phyloP scores from a whole-genome alignment of 2,113 vertebrate genomes.

The Notothenia coriiceps region DNA sequence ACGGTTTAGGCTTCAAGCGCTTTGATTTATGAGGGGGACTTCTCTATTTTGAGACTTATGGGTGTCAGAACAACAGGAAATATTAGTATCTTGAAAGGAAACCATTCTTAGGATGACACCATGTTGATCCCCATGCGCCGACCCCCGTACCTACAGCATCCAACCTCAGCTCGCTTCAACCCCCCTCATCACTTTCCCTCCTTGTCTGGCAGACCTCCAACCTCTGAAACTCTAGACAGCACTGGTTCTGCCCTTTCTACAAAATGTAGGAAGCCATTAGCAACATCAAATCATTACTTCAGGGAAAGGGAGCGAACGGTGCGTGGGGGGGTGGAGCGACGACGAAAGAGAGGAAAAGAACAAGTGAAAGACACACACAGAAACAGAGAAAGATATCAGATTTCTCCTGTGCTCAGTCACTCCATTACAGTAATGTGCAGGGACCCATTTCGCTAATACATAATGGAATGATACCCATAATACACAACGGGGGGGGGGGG shows the following conservation, averaged over 20 bases:
- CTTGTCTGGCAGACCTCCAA: conserved; percentile 80
- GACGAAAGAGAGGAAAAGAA: conserved; percentile 46
- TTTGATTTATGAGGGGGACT: conserved; percentile 59
- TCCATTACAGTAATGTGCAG: conserved; percentile 91
- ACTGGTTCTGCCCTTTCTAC: conserved; percentile 88
- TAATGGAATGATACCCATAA: conserved; percentile 78
- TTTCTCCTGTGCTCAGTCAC: conserved; percentile 90
- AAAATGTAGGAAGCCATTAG: conserved; percentile 97
- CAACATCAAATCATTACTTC: conserved; percentile 92
- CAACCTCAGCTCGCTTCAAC: conserved; percentile 23
- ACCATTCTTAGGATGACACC: conserved; percentile 42
- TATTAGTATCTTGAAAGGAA: conserved; percentile 56
- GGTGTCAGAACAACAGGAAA: conserved; percentile 52
- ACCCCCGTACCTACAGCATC: conserved; percentile 62
- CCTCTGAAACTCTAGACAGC: conserved; percentile 89
- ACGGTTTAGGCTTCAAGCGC: conserved; percentile 42
- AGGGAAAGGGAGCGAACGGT: conserved; percentile 61
- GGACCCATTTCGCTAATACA: conserved; percentile 86
- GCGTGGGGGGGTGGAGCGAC: not conserved
- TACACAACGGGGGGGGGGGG: conserved; percentile 49
- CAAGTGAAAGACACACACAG: conserved; percentile 47
- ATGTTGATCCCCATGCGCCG: conserved; percentile 34
- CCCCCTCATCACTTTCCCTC: conserved; percentile 44
- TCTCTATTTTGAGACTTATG: conserved; percentile 39
- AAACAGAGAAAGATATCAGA: conserved; percentile 79